Evolutionary conservation across 2,888 invertebrate species (phyloP), one percentile per base, ranked within the genome.

Genomic region (Pristionchus maxplancki): DNA sequence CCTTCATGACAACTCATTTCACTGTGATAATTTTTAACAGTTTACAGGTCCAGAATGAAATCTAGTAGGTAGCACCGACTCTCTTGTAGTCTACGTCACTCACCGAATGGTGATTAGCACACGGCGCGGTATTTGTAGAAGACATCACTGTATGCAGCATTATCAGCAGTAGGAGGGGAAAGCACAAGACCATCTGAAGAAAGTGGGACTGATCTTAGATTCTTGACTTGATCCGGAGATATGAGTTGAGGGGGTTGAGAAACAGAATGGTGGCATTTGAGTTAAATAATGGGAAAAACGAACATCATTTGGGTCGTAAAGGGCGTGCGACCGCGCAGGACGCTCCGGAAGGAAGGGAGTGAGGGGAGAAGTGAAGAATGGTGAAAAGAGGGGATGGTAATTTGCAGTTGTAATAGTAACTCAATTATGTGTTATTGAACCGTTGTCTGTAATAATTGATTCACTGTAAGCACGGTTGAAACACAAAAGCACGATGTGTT

Each of bases 171-270:
- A 78, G 78, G n/a, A 78, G n/a, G 20, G 44, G 78, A 48, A 44
- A 78, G 78, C 78, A 20, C 78, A 78, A 28, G n/a, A 78, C 44
- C 78, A 78, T 78, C 78, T 78, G 44, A 44, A 78, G 11, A 44
- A 48, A 15, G 48, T 11, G 48, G 15, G 48, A 48, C 15, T 48
- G 48, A 48, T 48, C 48, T 48, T 48, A 11, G 48, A 15, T 48
- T 15, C 15, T 48, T 48, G 48, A 48, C 15, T n/a, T n/a, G n/a
- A n/a, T n/a, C n/a, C n/a, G n/a, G n/a, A n/a, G n/a, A n/a, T n/a
- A n/a, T n/a, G n/a, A n/a, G n/a, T n/a, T n/a, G n/a, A n/a, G n/a
- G n/a, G n/a, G n/a, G 64, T 28, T 1, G 64, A 64, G 9, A 11
- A 71, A 40, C 0, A 3, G 37, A 71, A 31, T 6, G 8, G 24